A percentile compares a stretch with the other conserved stretches of the same genome.
Conservation (phyloP, 2,797 vertebrate species). For the Parotocinclus haroldoi region DNA sequence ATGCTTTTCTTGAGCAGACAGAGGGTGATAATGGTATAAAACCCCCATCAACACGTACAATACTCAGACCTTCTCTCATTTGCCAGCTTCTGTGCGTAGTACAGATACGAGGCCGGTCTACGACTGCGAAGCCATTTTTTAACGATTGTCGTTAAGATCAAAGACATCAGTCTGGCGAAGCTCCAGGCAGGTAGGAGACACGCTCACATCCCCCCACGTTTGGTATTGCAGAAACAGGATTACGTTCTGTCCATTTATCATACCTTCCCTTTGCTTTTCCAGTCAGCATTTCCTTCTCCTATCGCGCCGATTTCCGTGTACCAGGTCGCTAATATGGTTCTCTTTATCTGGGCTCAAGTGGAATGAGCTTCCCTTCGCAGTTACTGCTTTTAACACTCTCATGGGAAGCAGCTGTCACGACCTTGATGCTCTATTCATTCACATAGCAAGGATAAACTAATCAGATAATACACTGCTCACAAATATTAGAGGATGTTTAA, state of each 20-base stretch:
- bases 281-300: no score
- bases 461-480: no score
- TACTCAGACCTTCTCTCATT: constrained; percentile 44
- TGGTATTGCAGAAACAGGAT: background rate
- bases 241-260: background rate
- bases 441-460: no score
- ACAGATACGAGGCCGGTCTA: constrained; percentile 50
- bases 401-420: constrained; percentile 60
- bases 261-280: background rate
- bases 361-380: constrained; percentile 7
- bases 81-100: constrained; percentile 42
- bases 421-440: constrained; percentile 41
- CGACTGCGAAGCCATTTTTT: no score
- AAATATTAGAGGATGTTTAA: no score
- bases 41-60: constrained; percentile 22
- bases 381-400: constrained; percentile 24
- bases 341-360: constrained; percentile 4
- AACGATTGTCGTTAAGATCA: constrained; percentile 28
- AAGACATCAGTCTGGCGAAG: constrained; percentile 11
- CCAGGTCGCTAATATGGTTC: no score
- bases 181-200: constrained; percentile 12
- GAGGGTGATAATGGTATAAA: constrained; percentile 34
- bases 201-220: background rate
- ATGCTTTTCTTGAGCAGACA: constrained; percentile 29
- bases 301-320: no score